These are phyloP conservation scores for Betta splendens DNA, from an alignment of 2,797 vertebrate species.

Conservation along the genomic window DNA sequence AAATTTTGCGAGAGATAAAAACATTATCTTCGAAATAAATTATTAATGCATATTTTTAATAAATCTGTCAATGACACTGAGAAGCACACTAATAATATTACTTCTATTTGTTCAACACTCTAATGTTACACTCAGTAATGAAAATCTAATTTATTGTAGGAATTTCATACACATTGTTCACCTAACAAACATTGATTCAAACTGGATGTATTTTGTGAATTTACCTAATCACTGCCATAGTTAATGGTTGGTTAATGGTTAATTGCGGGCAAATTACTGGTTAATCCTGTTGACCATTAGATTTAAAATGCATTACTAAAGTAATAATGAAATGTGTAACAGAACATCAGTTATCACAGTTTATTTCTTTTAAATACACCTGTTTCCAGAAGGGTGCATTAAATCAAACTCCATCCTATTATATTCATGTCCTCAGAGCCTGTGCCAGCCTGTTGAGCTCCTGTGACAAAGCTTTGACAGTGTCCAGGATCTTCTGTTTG, in stretches of 20 bases:
- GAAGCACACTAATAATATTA: too few species aligned
- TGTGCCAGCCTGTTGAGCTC: conserved; percentile 87
- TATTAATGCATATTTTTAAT: neutral
- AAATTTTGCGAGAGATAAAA: neutral
- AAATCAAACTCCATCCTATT: neutral
- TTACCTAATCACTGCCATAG: too few species aligned
- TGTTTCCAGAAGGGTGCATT: neutral
- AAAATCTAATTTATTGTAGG: neutral
- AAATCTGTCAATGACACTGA: neutral
- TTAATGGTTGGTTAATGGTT: too few species aligned
- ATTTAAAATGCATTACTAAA: neutral
- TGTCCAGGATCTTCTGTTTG: conserved; percentile 80
- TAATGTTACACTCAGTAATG: conserved; percentile 2
- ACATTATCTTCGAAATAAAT: neutral
- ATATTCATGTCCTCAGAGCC: conserved; percentile 62
- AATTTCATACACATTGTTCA: neutral
- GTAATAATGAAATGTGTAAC: neutral
- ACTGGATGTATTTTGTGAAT: too few species aligned
- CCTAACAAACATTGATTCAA: neutral
- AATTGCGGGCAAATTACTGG: neutral
- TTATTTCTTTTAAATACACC: neutral
- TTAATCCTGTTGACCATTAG: too few species aligned
- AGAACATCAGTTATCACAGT: neutral
- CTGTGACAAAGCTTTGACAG: conserved; percentile 88
- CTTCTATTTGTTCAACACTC: conserved; percentile 15